Percentiles rank a stretch among this genome's conserved stretches.
These are phyloP conservation scores for Carabus problematicus DNA, from an alignment of 2,888 invertebrate species.

Conservation along the genomic window DNA sequence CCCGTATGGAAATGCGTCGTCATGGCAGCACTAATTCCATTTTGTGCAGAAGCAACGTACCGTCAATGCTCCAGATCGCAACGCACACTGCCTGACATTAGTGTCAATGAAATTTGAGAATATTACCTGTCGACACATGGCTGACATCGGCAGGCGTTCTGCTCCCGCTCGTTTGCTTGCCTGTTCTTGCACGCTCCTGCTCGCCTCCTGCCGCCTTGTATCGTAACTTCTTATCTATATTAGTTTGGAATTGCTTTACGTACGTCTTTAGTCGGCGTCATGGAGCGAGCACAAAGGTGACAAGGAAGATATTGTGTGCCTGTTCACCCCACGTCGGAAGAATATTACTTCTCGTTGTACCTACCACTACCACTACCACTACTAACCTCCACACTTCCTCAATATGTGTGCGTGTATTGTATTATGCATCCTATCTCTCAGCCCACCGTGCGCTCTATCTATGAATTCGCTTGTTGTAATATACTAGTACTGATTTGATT, in stretches of 20 bases:
- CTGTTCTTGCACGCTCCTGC: too few species aligned
- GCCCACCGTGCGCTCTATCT: not conserved
- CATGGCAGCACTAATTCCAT: slow-evolving; percentile 8
- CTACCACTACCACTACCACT: not conserved
- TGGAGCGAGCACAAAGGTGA: slow-evolving; percentile 31
- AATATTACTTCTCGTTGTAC: slow-evolving; percentile 38
- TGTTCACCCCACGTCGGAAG: slow-evolving; percentile 22
- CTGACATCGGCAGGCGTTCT: not conserved
- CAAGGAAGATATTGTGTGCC: slow-evolving; percentile 35
- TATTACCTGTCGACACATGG: slow-evolving; percentile 41
- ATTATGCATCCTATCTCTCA: too few species aligned
- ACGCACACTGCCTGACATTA: slow-evolving; percentile 22
- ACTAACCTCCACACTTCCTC: slow-evolving; percentile 12
- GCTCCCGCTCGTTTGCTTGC: too few species aligned
- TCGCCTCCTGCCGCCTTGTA: slow-evolving; percentile 10
- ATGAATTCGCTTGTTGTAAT: slow-evolving; percentile 14
- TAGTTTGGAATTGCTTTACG: slow-evolving; percentile 42
- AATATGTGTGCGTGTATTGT: not conserved
- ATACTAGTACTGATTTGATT: slow-evolving; percentile 26
- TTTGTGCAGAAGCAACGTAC: slow-evolving; percentile 6
- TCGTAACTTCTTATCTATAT: slow-evolving; percentile 42
- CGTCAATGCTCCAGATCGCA: slow-evolving; percentile 7
- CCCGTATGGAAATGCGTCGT: slow-evolving; percentile 3
- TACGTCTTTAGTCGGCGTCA: slow-evolving; percentile 31
- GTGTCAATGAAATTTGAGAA: slow-evolving; percentile 39